Evolutionary conservation across 64 coral and sea anemone species (phyloP).

Genomic region (Trachythela sp.): DNA sequence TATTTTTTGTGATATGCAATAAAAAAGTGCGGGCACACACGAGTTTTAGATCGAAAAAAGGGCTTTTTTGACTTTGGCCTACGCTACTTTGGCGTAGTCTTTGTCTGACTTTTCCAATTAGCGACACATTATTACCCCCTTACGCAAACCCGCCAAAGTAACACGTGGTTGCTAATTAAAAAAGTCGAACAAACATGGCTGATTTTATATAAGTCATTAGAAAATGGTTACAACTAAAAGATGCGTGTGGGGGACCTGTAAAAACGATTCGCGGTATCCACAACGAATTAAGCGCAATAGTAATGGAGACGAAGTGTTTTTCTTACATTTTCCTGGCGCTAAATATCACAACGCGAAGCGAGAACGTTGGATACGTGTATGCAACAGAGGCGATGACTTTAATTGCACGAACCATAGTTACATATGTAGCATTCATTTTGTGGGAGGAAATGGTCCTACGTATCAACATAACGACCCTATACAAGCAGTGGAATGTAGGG

Average conservation of each 20-base stretch:
- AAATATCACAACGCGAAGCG: not conserved
- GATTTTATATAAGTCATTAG: too few relatives aligned
- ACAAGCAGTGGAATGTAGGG: not conserved
- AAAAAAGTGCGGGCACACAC: too few relatives aligned
- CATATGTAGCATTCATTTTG: not conserved
- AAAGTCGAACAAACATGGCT: too few relatives aligned
- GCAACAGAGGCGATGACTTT: not conserved
- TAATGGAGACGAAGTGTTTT: not conserved
- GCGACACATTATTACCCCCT: too few relatives aligned
- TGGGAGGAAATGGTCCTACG: not conserved
- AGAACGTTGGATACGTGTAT: not conserved
- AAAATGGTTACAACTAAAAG: not conserved
- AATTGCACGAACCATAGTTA: not conserved
- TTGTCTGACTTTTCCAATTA: too few relatives aligned
- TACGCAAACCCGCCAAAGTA: too few relatives aligned
- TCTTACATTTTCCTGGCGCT: not conserved
- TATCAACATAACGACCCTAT: not conserved
- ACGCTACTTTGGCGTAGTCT: too few relatives aligned
- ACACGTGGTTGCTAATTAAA: too few relatives aligned
- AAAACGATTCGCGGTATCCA: not conserved
- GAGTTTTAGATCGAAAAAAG: too few relatives aligned
- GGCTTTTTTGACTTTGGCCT: too few relatives aligned
- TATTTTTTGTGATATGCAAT: too few relatives aligned
- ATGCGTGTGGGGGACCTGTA: not conserved
- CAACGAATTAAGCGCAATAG: not conserved